Conservation (phyloP, 2,113 vertebrate species). For the Phocoena sinus region DNA sequence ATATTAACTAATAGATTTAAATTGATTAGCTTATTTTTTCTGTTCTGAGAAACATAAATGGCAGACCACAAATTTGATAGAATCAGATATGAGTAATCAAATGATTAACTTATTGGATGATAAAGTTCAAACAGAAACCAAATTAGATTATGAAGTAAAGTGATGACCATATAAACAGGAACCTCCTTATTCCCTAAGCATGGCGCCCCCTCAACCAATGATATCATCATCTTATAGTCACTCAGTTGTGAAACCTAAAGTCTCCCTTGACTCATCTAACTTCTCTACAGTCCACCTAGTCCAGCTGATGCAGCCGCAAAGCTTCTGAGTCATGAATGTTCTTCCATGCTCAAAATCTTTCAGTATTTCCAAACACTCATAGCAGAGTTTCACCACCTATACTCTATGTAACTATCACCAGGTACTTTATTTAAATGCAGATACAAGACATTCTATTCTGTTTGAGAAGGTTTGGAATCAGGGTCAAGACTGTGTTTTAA, state of each 20-base stretch:
- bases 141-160: background rate
- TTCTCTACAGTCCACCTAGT: background rate
- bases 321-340: background rate
- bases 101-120: background rate
- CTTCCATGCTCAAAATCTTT: background rate
- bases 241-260: background rate
- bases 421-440: background rate
- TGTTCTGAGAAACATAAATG: background rate
- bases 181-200: background rate
- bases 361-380: background rate
- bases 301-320: accelerated
- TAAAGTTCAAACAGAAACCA: background rate
- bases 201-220: background rate
- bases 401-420: background rate
- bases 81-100: background rate
- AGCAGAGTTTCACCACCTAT: background rate
- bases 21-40: background rate
- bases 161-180: background rate
- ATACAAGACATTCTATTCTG: background rate
- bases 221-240: background rate
- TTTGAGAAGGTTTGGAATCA: background rate
- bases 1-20: background rate
- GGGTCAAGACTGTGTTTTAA: background rate
- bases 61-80: background rate
- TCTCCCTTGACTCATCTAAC: background rate